phyloP scores from a whole-genome alignment of 2,888 invertebrate genomes.

The Sabellastarte sp. region DNA sequence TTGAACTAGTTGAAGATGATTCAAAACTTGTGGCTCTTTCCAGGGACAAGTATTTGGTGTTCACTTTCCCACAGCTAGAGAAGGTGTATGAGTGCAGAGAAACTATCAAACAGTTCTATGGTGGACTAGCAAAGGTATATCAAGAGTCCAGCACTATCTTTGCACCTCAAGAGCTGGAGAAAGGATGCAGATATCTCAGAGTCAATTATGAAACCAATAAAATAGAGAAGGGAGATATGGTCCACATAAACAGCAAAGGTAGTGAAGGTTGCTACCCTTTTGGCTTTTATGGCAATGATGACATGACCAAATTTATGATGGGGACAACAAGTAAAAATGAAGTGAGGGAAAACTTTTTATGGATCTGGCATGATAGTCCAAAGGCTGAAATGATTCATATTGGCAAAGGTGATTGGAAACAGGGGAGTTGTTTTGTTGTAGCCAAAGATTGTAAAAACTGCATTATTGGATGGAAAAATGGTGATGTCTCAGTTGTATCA shows the following conservation, averaged over 20 bases:
- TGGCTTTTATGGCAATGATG: slow-evolving; percentile 1
- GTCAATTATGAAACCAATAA: background rate
- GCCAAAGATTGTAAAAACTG: slow-evolving; percentile 12
- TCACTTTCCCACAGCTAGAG: slow-evolving; percentile 5
- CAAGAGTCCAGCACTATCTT: background rate
- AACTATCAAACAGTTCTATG: background rate
- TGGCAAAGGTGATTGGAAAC: slow-evolving; percentile 7
- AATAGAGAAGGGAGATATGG: too few species aligned
- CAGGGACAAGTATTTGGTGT: slow-evolving; percentile 11
- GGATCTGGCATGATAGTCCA: slow-evolving; percentile 5
- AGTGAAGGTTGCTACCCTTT: slow-evolving; percentile 3
- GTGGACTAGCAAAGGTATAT: background rate
- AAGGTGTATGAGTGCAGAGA: too few species aligned
- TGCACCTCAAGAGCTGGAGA: background rate
- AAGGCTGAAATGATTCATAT: slow-evolving; percentile 2
- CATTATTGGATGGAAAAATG: slow-evolving; percentile 21
- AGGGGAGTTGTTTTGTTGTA: slow-evolving; percentile 2
- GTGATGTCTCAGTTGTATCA: slow-evolving; percentile 13
- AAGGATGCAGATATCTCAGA: background rate
- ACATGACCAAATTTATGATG: slow-evolving; percentile 4
- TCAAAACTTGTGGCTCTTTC: slow-evolving; percentile 10
- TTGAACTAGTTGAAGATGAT: slow-evolving; percentile 20
- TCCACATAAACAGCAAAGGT: too few species aligned
- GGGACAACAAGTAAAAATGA: slow-evolving; percentile 1
- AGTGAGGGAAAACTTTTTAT: slow-evolving; percentile 2